Base-by-base conservation (phyloP, 2,797 vertebrate species). In the Gymnocypris eckloni region DNA sequence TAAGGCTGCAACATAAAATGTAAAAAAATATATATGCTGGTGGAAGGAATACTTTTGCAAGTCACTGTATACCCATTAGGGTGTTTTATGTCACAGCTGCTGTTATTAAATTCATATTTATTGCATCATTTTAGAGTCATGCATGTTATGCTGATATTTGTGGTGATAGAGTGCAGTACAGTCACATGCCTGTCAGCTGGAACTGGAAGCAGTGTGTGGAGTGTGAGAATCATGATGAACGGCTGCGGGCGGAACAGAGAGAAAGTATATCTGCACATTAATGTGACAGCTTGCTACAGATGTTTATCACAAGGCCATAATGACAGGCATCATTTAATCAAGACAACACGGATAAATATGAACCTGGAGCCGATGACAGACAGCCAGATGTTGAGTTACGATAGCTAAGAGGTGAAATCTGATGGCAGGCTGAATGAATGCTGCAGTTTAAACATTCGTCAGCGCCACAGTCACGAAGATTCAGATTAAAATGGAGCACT, bases 271-370 rank as follows among this genome's bases (percentile, higher is more conserved):
- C 54, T 37, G 70, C 50, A 5, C 20, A 70, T 88, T 88, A 48
- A 87, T 56, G 66, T 28, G 66, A 90, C 87, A 61, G 81, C 66
- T 2, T n/a, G 67, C 80, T 83, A 79, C 54, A 12, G 67, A 61
- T 48, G 75, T 93, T 91, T 82, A 90, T 93, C 88, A 90, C 71
- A 9, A 4, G 39, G n/a, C 81, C 79, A 54, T 87, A 75, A 91
- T 70, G 86, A 66, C 87, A 89, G 79, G 86, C 82, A 50, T 80
- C 59, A 61, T 71, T 85, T 81, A 66, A 79, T 90, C 86, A 90
- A 88, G 79, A 59, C 1, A 81, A 64, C 85, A 87, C 90, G 75
- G 8, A 86, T 90, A 87, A 90, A 92, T 91, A 88, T 84, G 77
- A 86, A 76, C 28, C 16, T 67, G 61, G 83, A 77, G 81, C 25